phyloP scores from a whole-genome alignment of 2,888 invertebrate species.

The Sipha maydis region DNA sequence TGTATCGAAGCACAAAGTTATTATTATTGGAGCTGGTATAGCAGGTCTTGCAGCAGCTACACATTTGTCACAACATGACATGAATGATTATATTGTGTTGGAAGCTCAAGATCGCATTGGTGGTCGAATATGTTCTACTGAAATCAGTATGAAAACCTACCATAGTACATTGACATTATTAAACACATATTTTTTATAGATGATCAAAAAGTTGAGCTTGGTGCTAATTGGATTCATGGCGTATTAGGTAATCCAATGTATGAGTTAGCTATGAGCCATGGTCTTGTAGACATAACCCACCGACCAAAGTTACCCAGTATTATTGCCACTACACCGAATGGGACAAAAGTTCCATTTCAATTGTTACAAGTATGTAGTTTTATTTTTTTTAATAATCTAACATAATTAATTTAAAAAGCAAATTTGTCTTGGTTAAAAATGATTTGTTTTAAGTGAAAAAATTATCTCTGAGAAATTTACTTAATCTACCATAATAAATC shows the following conservation, averaged over 20 bases:
- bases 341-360: constrained; percentile 85
- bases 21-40: constrained; percentile 87
- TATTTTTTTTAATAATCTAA: no score
- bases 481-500: background rate
- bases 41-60: constrained; percentile 87
- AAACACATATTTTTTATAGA: constrained; percentile 66
- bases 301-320: constrained; percentile 88
- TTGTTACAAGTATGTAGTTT: constrained; percentile 71
- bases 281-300: constrained; percentile 85
- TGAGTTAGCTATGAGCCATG: constrained; percentile 84
- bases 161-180: background rate
- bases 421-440: no score
- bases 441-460: background rate
- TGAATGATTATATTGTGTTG: constrained; percentile 81
- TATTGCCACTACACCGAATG: constrained; percentile 88
- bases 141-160: constrained; percentile 71
- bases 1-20: constrained; percentile 71
- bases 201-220: constrained; percentile 77
- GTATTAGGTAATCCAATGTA: constrained; percentile 89
- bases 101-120: constrained; percentile 85
- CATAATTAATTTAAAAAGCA: no score
- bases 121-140: constrained; percentile 82
- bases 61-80: constrained; percentile 82
- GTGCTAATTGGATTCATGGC: constrained; percentile 95
- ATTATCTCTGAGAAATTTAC: background rate